Conservation (phyloP, 2,797 vertebrate genomes). For the Enteromius argenteus region DNA sequence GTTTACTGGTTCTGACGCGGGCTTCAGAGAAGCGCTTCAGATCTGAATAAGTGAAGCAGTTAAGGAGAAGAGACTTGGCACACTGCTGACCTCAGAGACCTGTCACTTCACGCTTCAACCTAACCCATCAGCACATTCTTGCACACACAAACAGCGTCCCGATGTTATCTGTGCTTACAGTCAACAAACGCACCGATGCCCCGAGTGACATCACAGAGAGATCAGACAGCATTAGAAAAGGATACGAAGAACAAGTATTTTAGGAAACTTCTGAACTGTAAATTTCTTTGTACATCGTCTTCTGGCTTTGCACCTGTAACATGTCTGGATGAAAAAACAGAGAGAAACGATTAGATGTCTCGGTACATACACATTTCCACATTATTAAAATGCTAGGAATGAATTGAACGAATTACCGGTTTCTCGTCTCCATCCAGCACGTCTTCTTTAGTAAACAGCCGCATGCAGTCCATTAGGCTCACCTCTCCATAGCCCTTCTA, state of each 20-base stretch:
- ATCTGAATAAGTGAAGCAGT: slow-evolving; percentile 77
- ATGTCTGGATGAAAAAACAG: slow-evolving; percentile 80
- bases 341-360: background rate
- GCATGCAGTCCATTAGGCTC: slow-evolving; percentile 93
- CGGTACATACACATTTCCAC: background rate
- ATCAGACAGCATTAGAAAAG: slow-evolving; percentile 69
- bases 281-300: slow-evolving; percentile 97
- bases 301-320: slow-evolving; percentile 93
- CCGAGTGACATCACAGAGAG: background rate
- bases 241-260: slow-evolving; percentile 99
- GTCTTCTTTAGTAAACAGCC: slow-evolving; percentile 98
- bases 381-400: background rate
- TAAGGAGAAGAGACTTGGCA: slow-evolving; percentile 67
- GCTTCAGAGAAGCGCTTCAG: slow-evolving; percentile 97
- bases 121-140: slow-evolving; percentile 37
- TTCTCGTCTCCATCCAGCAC: slow-evolving; percentile 96
- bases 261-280: slow-evolving; percentile 96
- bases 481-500: slow-evolving; percentile 94
- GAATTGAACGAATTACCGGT: slow-evolving; percentile 78
- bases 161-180: slow-evolving; percentile 23
- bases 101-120: background rate
- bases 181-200: slow-evolving; percentile 15
- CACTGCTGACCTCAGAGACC: slow-evolving; percentile 31
- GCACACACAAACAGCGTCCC: background rate
- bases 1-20: slow-evolving; percentile 93